phyloP scores from a whole-genome alignment of 1,140 invertebrate genomes.

The Lordiphosa stackelbergi region DNA sequence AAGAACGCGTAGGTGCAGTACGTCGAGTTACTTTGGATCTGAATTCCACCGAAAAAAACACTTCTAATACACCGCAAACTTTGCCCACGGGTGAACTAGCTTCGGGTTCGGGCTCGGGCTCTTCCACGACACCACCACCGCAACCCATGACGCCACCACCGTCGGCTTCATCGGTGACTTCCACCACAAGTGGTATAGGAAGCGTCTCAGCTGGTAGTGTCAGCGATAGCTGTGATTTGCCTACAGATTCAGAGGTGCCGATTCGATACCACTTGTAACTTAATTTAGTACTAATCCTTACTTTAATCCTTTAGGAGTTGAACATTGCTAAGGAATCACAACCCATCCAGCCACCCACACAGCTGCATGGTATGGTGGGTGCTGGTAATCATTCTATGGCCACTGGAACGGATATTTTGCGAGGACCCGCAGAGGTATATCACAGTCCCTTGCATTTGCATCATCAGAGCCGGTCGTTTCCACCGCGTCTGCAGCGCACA shows the following conservation, averaged over 20 bases:
- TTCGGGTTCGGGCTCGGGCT: slow-evolving; percentile 9
- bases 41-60: slow-evolving; percentile 77
- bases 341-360: slow-evolving; percentile 79
- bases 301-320: slow-evolving; percentile 79
- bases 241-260: slow-evolving; percentile 73
- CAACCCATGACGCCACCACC: slow-evolving; percentile 75
- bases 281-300: not conserved
- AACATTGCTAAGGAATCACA: slow-evolving; percentile 82
- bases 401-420: slow-evolving; percentile 66
- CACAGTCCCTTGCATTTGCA: slow-evolving; percentile 76
- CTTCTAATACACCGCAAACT: slow-evolving; percentile 26
- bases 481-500: slow-evolving; percentile 81
- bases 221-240: slow-evolving; percentile 75
- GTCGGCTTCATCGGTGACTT: slow-evolving; percentile 72
- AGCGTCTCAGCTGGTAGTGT: slow-evolving; percentile 71
- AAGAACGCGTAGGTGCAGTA: slow-evolving; percentile 81
- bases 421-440: slow-evolving; percentile 66
- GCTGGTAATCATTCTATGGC: slow-evolving; percentile 9
- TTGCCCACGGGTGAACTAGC: slow-evolving; percentile 28
- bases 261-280: not conserved
- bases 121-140: slow-evolving; percentile 76
- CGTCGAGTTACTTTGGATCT: slow-evolving; percentile 72
- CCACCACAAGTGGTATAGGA: slow-evolving; percentile 74
- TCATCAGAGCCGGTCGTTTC: slow-evolving; percentile 77
- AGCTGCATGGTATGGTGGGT: slow-evolving; percentile 9